Evolutionary conservation across 37 sponge, comb jelly and placozoan species (phyloP), one percentile per base, ranked within the genome.

Genomic region (Haliclona indistincta): DNA sequence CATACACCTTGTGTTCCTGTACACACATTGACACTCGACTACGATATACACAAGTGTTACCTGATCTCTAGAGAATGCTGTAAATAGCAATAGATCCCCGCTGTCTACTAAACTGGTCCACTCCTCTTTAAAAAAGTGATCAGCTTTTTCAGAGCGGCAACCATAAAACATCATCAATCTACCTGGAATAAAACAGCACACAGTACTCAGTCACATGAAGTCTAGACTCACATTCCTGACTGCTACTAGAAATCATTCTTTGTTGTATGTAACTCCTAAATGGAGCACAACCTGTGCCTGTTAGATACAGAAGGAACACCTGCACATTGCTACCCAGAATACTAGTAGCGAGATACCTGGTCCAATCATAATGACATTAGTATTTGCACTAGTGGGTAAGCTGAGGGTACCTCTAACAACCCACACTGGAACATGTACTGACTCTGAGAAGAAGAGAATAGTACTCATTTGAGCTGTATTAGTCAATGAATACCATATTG

Each of bases 211-310:
- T 22, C 70, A 23, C 22, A 10, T 70, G 71, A 13, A n/a, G n/a
- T n/a, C n/a, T n/a, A n/a, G n/a, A n/a, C 6, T 17, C 7, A 11
- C 28, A 70, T 32, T 44, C n/a, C n/a, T n/a, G n/a, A n/a, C n/a
- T n/a, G n/a, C n/a, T n/a, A n/a, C n/a, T n/a, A n/a, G n/a, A 58
- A 4, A 38, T 40, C 8, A 74, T 34, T 63, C 94, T 58, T 71
- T 93, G 88, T 43, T 88, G 83, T 40, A 95, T 88, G 70, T 81
- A 73, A 22, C 89, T 78, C 79, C 99, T 92, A 71, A 98, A 98
- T 37, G 99, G 99, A 38, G 99, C 99, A 81, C 91, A 90, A 38
- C 99, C 99, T 26, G 99, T 98, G 13, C 99, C 99, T 62, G 40
- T 15, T 7, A 38, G 36, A 74, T 22, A 26, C 49, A 62, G 15